These are phyloP conservation scores for Tangara arthus DNA, from an alignment of 2,797 vertebrate genomes.

Conservation along the genomic window DNA sequence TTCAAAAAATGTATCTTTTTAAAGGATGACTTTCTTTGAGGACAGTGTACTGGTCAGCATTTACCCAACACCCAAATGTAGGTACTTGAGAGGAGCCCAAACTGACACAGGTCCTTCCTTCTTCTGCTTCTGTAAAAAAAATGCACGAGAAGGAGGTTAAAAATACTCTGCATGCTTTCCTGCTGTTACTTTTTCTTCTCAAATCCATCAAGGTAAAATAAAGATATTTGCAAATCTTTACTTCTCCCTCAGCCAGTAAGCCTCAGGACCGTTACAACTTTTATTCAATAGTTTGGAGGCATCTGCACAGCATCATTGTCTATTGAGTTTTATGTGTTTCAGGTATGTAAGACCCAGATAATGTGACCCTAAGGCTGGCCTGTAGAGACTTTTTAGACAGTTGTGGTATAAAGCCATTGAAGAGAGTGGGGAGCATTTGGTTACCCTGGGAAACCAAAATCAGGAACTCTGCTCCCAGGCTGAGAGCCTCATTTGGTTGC, in stretches of 20 bases:
- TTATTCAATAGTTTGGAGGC: background rate
- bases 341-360: background rate
- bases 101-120: background rate
- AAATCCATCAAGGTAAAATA: background rate
- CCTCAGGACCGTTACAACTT: background rate
- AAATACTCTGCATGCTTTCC: background rate
- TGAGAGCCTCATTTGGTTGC: background rate
- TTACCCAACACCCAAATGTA: background rate
- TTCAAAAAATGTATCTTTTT: background rate
- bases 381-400: background rate
- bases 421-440: background rate
- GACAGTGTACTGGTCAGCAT: background rate
- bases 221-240: background rate
- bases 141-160: background rate
- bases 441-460: background rate
- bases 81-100: background rate
- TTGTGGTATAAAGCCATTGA: background rate
- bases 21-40: background rate
- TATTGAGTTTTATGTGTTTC: background rate
- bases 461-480: background rate
- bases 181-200: background rate
- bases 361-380: background rate
- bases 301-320: accelerated
- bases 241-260: background rate
- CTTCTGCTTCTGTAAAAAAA: background rate